A percentile compares a stretch with the other conserved stretches of the same genome.
Evolutionary conservation across 2,797 vertebrate genomes (phyloP).

Genomic region (Simalia tracyae): DNA sequence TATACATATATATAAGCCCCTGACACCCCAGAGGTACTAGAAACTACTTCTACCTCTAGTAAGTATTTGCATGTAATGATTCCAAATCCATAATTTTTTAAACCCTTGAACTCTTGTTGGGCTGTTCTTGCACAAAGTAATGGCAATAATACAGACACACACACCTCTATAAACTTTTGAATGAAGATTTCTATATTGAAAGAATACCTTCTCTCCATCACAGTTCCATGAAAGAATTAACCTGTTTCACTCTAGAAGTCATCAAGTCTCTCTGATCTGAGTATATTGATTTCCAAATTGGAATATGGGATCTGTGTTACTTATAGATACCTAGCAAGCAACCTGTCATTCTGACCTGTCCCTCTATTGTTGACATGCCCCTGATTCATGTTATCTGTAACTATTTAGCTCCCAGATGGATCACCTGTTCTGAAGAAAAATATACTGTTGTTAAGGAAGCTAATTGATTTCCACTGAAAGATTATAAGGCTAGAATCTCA

Average conservation of each 20-base stretch:
- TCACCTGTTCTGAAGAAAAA: neutral
- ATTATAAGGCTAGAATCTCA: neutral
- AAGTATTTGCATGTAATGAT: neutral
- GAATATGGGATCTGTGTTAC: neutral
- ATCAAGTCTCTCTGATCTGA: neutral
- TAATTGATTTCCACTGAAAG: neutral
- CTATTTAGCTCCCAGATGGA: neutral
- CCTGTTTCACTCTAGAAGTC: slow-evolving; percentile 40
- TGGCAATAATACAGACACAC: slow-evolving; percentile 12
- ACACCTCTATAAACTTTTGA: slow-evolving; percentile 1
- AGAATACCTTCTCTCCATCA: neutral
- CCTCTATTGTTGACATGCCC: neutral
- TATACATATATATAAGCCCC: neutral
- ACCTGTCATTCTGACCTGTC: accelerated
- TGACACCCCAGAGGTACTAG: neutral
- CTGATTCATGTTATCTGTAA: slow-evolving; percentile 22
- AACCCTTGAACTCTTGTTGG: neutral
- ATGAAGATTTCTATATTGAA: neutral
- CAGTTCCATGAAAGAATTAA: neutral
- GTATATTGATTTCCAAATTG: neutral
- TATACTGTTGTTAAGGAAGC: neutral
- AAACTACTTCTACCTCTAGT: neutral
- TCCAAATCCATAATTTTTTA: neutral
- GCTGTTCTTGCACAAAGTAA: neutral
- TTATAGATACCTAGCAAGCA: neutral